Base-by-base conservation (phyloP, 2,888 invertebrate species). In the Xanthorhoe spadicearia region DNA sequence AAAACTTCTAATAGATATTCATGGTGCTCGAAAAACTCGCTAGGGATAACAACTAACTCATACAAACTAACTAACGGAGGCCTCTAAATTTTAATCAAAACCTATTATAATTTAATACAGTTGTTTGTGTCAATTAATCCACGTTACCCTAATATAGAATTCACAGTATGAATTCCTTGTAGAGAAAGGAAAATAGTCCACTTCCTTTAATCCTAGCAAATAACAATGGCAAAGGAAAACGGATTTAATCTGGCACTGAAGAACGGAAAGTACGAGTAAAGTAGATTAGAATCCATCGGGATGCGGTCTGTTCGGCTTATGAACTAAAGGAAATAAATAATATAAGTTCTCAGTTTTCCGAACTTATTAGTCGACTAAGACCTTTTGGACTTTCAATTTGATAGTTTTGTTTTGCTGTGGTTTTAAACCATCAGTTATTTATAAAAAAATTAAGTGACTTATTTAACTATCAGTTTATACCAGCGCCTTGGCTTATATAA, bases 191-290 rank as follows among this genome's bases (percentile, higher is more conserved):
- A 43, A 56, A 51, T 56, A 56, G 46, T 51, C 18, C 28, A 62
- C 23, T 51, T 50, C 35, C 28, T 56, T 51, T 50, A 62, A 51
- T 63, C 56, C 51, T 3, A 52, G 56, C 57, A 57, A 63, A 62
- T 57, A 57, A 58, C 57, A 64, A 80, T 78, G 75, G 78, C 69
- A 78, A 72, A 65, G 70, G 76, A 78, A 76, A 79, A 79, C 78
- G 77, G 78, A 80, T 75, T 77, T 78, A 81, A 82, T 75, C 77
- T 74, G 73, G 76, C 75, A 68, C 76, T 66, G 65, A 72, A 46
- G 55, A 64, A 56, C 65, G 69, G 66, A 60, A 62, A 57, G 66
- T 68, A 71, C 69, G 62, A 53, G 52, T 17, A 64, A 63, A 64
- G 63, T 58, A 64, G 63, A 64, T 58, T 64, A 64, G 48, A 58